Base-by-base conservation (phyloP, 2,888 invertebrate genomes). In the Lepetodrilus schrolli region DNA sequence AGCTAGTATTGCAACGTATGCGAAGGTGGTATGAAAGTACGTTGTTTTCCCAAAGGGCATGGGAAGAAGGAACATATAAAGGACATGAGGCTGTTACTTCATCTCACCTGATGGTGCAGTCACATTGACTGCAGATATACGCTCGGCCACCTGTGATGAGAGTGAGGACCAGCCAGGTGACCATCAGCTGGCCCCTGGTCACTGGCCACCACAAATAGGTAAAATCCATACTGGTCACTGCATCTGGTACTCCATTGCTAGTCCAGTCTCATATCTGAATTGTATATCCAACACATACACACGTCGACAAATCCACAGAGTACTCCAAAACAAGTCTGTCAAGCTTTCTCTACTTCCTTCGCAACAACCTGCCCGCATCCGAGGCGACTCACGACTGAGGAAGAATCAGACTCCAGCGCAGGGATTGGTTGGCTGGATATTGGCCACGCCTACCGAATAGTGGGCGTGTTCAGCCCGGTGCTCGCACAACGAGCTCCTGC, bases 41-140 rank as follows among this genome's bases (percentile, higher is more conserved):
- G n/a, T n/a, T n/a, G n/a, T n/a, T n/a, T n/a, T n/a, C n/a, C n/a
- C n/a, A n/a, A n/a, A n/a, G n/a, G n/a, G n/a, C n/a, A n/a, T n/a
- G n/a, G n/a, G n/a, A n/a, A n/a, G n/a, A n/a, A n/a, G n/a, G n/a
- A n/a, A n/a, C n/a, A n/a, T n/a, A n/a, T n/a, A n/a, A n/a, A n/a
- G n/a, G n/a, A n/a, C n/a, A n/a, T n/a, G n/a, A n/a, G n/a, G n/a
- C n/a, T n/a, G 43, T 10, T 13, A 43, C 17, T 17, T 10, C 26
- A 47, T 30, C 73, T 68, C 36, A 73, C 73, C 73, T 66, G 37
- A 73, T 17, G 21, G 66, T 50, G 13, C 73, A 73, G 68, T 73
- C 73, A 21, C 73, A 73, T 68, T 73, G 73, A 38, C 68, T 66
- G 34, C 73, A 73, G 68, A 30, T 49, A 30, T 66, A 51, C 17